Conservation (phyloP, 2,888 invertebrate genomes). For the Ochropleura leucogaster region DNA sequence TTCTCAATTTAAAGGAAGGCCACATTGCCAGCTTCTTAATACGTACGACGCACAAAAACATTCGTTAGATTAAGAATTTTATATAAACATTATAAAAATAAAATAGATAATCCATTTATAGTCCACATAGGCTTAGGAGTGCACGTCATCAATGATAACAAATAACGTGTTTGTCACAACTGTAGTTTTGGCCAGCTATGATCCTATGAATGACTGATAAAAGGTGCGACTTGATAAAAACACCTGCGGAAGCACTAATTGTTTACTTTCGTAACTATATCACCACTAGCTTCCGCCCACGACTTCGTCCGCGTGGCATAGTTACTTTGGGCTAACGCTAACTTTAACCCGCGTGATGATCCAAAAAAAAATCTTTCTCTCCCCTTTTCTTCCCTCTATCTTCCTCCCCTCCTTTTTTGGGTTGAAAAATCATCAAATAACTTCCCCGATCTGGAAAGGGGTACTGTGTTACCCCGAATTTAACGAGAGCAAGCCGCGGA, state of each 20-base stretch:
- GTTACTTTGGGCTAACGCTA: no score
- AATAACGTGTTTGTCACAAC: background rate
- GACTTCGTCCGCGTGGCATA: no score
- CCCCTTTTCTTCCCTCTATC: no score
- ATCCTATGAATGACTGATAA: background rate
- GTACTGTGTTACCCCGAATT: no score
- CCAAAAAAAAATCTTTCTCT: no score
- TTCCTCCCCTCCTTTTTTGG: no score
- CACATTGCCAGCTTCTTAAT: background rate
- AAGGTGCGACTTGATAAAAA: background rate
- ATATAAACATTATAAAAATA: constrained; percentile 21
- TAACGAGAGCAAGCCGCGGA: no score
- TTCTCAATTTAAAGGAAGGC: background rate
- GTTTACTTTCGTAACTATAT: no score
- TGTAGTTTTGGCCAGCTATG: background rate
- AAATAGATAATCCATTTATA: constrained; percentile 25
- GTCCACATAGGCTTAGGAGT: constrained; percentile 20
- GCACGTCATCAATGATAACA: constrained; percentile 29
- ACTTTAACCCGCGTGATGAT: no score
- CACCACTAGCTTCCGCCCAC: no score
- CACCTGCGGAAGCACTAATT: background rate
- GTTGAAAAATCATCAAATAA: no score
- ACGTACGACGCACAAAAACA: background rate
- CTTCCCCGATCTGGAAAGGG: no score
- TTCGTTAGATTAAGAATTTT: constrained; percentile 22